Evolutionary conservation across 2,888 invertebrate genomes (phyloP), one percentile per base, ranked within the genome.

Genomic region (Neoaliturus tenellus): DNA sequence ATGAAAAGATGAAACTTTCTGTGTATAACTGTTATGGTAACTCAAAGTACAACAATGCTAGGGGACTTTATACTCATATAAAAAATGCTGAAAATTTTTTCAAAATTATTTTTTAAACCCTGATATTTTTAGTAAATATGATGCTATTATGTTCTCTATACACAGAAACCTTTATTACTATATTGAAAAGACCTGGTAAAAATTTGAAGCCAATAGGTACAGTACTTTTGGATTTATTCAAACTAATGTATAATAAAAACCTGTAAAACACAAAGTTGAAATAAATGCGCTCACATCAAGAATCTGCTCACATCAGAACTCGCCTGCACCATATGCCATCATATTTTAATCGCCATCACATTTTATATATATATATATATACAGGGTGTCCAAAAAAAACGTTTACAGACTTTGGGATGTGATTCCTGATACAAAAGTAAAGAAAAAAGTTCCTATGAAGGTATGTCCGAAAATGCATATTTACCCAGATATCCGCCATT

Each of bases 151-250:
- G 39, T 55, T 80, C 4, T 17, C n/a, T 55, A 80, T 55, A 80
- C 80, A 80, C 33, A 80, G 12, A 80, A 80, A 80, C 58, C 80
- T 55, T 55, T 55, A 55, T 25, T 80, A 55, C 31, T 55, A 33
- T 80, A 80, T 55, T 17, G 14, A 80, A 25, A 81, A 81, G 10
- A 41, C 28, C 41, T 67, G 41, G 67, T 81, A 81, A 81, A 67
- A 67, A 67, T 44, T 81, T 23, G n/a, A 67, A 67, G 25, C 6
- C 41, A n/a, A 62, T 81, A 67, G 41, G 67, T 81, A 1, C 25
- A 80, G 67, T 67, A 67, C 41, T 81, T 81, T 25, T 20, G 44
- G 23, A 67, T 67, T 67, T 81, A 81, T 81, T 67, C 20, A 39
- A 81, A 67, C 67, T 28, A 44, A 25, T 67, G 41, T 67, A 67